Evolutionary conservation across 92 coral and sea anemone genomes (phyloP).

Genomic region (Scolanthus callimorphus): DNA sequence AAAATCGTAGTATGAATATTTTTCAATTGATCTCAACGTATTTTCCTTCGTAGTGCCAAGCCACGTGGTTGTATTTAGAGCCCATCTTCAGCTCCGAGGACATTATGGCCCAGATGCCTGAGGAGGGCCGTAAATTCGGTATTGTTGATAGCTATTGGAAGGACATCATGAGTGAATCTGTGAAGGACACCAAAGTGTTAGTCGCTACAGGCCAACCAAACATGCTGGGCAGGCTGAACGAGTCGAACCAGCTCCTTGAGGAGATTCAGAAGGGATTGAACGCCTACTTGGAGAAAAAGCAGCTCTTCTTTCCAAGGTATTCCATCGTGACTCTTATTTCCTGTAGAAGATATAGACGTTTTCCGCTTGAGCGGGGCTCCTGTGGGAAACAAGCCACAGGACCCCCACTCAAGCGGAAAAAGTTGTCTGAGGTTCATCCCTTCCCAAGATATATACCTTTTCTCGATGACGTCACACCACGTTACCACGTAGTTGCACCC

Average conservation of each 20-base stretch:
- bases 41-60: slow-evolving; percentile 67
- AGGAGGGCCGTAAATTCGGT: slow-evolving; percentile 97
- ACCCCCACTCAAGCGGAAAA: too few relatives aligned
- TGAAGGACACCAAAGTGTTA: slow-evolving; percentile 92
- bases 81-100: slow-evolving; percentile 99
- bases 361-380: too few relatives aligned
- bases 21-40: too few relatives aligned
- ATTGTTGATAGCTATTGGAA: slow-evolving; percentile 99
- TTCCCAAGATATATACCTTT: too few relatives aligned
- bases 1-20: too few relatives aligned
- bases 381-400: too few relatives aligned
- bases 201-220: slow-evolving; percentile 92
- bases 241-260: slow-evolving; percentile 90
- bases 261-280: slow-evolving; percentile 99
- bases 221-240: slow-evolving; percentile 93
- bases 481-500: too few relatives aligned
- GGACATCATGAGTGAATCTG: slow-evolving; percentile 96
- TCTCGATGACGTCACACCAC: too few relatives aligned
- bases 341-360: too few relatives aligned
- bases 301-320: slow-evolving; percentile 99
- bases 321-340: too few relatives aligned
- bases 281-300: slow-evolving; percentile 97
- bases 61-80: slow-evolving; percentile 95
- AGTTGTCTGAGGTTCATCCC: too few relatives aligned
- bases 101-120: slow-evolving; percentile 99